Conservation (phyloP, 2,113 vertebrate species). For the Pogona vitticeps region DNA sequence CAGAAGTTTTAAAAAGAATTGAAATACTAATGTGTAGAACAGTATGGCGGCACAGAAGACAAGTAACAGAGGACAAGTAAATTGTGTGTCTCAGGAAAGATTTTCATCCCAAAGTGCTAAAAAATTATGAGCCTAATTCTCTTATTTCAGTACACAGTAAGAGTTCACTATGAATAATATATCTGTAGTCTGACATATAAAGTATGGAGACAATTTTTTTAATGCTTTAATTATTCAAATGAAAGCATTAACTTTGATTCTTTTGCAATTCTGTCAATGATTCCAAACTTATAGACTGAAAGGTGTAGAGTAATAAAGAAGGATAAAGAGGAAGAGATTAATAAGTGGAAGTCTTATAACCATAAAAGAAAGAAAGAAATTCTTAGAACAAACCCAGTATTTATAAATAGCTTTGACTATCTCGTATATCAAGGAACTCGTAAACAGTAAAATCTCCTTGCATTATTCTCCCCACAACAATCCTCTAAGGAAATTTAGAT, state of each 20-base stretch:
- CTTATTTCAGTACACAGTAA: conserved; percentile 51
- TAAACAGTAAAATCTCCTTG: too few species aligned
- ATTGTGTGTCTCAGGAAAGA: conserved; percentile 43
- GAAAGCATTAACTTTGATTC: conserved; percentile 65
- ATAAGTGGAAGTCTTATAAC: neutral
- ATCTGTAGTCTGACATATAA: conserved; percentile 58
- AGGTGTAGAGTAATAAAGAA: neutral
- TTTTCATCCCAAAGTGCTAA: conserved; percentile 46
- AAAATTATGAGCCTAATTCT: conserved; percentile 52
- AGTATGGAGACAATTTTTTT: conserved; percentile 69
- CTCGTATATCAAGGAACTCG: neutral
- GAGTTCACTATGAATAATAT: conserved; percentile 67
- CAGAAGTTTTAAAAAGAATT: too few species aligned
- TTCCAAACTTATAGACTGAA: conserved; percentile 50
- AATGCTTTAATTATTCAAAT: conserved; percentile 75
- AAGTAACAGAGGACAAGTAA: conserved; percentile 42
- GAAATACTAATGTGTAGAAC: too few species aligned
- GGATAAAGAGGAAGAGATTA: neutral
- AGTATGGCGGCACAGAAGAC: conserved; percentile 8
- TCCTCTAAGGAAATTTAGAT: too few species aligned
- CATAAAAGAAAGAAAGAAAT: neutral
- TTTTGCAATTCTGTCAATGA: conserved; percentile 44
- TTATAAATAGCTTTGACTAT: neutral
- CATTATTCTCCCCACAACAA: too few species aligned
- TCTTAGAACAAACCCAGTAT: neutral